Evolutionary conservation across 2,888 invertebrate genomes (phyloP).

Genomic region (Andrena haemorrhoa): DNA sequence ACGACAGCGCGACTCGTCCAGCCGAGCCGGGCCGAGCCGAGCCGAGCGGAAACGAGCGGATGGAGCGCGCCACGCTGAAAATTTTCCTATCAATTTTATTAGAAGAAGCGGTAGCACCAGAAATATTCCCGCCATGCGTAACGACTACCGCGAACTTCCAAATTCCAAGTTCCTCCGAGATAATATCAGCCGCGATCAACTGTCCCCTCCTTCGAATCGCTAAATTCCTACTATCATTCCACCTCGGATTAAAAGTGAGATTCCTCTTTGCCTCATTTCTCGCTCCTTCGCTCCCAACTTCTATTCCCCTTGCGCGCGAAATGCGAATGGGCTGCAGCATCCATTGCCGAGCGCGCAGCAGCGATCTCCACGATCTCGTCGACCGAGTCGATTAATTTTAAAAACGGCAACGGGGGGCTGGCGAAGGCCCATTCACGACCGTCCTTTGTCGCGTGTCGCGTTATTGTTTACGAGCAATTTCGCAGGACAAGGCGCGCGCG

Average conservation of each 20-base stretch:
- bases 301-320: no score
- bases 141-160: no score
- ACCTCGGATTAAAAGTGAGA: neutral
- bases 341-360: neutral
- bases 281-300: no score
- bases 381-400: constrained; percentile 52
- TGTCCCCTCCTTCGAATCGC: neutral
- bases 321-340: no score
- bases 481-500: constrained; percentile 54
- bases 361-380: constrained; percentile 6
- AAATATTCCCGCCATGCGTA: no score
- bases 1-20: constrained; percentile 30
- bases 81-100: no score
- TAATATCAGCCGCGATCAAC: constrained; percentile 5
- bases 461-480: constrained; percentile 65
- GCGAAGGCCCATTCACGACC: constrained; percentile 29
- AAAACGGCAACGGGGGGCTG: constrained; percentile 27
- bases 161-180: neutral
- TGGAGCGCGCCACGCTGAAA: neutral
- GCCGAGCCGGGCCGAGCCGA: constrained; percentile 25
- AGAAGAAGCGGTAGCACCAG: no score
- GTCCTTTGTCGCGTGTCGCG: constrained; percentile 57
- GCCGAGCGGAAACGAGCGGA: constrained; percentile 16
- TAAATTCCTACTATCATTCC: neutral
- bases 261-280: neutral